Evolutionary conservation across 30 jellyfish, hydroid and myxozoan genomes (phyloP).

Genomic region (Haliclystus octoradiatus): DNA sequence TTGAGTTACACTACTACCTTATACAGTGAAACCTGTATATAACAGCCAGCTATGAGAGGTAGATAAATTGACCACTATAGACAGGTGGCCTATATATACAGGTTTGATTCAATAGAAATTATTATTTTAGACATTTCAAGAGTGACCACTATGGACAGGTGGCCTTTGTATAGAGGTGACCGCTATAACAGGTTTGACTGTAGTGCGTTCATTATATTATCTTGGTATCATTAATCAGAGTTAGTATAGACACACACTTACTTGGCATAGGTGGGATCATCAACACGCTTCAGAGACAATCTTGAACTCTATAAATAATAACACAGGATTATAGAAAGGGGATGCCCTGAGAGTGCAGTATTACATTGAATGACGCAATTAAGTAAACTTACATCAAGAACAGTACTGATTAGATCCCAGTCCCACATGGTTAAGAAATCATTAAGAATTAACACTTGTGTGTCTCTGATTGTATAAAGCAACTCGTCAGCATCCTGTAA

Average conservation of each 20-base stretch:
- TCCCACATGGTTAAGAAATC: conserved; percentile 68
- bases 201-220: too few species aligned
- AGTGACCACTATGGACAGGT: not conserved
- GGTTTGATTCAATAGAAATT: too few species aligned
- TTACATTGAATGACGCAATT: not conserved
- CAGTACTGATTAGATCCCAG: conserved; percentile 90
- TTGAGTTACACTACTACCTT: too few species aligned
- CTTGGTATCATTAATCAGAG: too few species aligned
- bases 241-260: too few species aligned
- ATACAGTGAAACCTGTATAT: too few species aligned
- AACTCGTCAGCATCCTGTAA: conserved; percentile 77
- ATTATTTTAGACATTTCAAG: too few species aligned
- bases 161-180: too few species aligned
- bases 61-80: too few species aligned
- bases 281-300: conserved; percentile 72
- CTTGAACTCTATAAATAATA: conserved; percentile 56
- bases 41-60: too few species aligned
- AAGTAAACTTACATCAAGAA: conserved; percentile 54
- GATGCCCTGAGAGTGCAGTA: not conserved
- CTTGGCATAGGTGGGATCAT: conserved; percentile 74
- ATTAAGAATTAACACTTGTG: conserved; percentile 38
- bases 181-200: too few species aligned
- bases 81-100: too few species aligned
- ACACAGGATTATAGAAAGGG: not conserved
- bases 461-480: conserved; percentile 76